Base-by-base conservation (phyloP, 2,888 invertebrate species). In the Sericinus montela region DNA sequence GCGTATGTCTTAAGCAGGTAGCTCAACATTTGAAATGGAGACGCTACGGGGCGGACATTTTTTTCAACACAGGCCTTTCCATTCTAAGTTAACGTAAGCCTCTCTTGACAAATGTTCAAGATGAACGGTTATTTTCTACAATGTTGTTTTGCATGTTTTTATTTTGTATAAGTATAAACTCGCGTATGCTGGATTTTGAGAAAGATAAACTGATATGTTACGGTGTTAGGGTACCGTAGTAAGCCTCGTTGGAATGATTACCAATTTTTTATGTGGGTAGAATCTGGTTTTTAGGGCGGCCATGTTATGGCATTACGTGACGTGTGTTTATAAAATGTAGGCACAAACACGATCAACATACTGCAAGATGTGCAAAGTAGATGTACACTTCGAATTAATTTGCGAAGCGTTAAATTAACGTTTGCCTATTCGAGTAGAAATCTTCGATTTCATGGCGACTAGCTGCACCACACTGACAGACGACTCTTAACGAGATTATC, bases 41-140 rank as follows among this genome's bases (percentile, higher is more conserved):
- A 63, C 63, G 65, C 67, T 62, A 62, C 64, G 69, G n/a, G 72
- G 71, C 60, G 59, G 67, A 63, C 71, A 69, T 77, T 77, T 79
- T 77, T 77, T 64, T 69, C 61, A 62, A 62, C 64, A 59, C 65
- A 75, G 73, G 72, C 72, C 69, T 74, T 75, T 74, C 74, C 76
- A 74, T 77, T 73, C 79, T 79, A 77, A 83, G 80, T 78, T 82
- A 80, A 72, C 76, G 63, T 86, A 86, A 86, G 85, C 85, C 80
- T 67, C 77, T 68, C 74, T 71, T 86, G 87, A 88, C 87, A 88
- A 86, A 88, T 88, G 84, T 73, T 75, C 76, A 78, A 83, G 84
- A 85, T 83, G 81, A 83, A 86, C 82, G 80, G 84, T 83, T 85
- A 81, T 85, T 81, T 80, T 79, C 75, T 77, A 69, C 75, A 73